These are phyloP conservation scores for Meteorus sp. DNA, from an alignment of 1,140 invertebrate species.

Conservation along the genomic window DNA sequence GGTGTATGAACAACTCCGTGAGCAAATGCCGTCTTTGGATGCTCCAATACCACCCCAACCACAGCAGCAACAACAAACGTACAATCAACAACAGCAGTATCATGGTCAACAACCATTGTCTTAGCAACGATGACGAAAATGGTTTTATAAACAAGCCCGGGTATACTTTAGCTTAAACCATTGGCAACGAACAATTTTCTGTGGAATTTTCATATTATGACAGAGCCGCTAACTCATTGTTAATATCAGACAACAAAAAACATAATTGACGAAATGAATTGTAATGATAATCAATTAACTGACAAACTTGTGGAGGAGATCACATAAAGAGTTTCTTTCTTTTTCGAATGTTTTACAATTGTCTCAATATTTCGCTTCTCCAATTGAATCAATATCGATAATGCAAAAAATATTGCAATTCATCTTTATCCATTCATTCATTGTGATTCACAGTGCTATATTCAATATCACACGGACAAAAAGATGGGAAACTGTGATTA, in stretches of 20 bases:
- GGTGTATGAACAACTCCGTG: slow-evolving; percentile 44
- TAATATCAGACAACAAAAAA: not conserved
- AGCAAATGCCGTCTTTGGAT: slow-evolving; percentile 36
- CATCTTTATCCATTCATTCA: no score
- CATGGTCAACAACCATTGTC: slow-evolving; percentile 38
- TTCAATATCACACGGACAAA: no score
- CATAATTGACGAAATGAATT: no score
- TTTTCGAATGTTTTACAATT: no score
- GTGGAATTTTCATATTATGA: slow-evolving; percentile 3
- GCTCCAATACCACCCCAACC: slow-evolving; percentile 35
- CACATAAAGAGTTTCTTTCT: no score
- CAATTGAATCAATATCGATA: no score
- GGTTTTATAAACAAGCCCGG: slow-evolving; percentile 1
- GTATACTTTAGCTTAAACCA: slow-evolving; percentile 3
- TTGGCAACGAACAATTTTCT: slow-evolving; percentile 18
- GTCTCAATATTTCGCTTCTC: no score
- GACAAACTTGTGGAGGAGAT: not conserved
- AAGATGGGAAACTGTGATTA: no score
- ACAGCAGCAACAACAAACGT: slow-evolving; percentile 35
- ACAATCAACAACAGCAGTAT: slow-evolving; percentile 30
- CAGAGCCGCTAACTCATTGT: slow-evolving; percentile 7
- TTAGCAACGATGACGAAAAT: slow-evolving; percentile 40
- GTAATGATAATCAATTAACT: no score
- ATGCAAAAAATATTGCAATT: no score
- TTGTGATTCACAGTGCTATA: no score